phyloP scores from a whole-genome alignment of 2,888 invertebrate genomes.

The Epicampocera succincta region DNA sequence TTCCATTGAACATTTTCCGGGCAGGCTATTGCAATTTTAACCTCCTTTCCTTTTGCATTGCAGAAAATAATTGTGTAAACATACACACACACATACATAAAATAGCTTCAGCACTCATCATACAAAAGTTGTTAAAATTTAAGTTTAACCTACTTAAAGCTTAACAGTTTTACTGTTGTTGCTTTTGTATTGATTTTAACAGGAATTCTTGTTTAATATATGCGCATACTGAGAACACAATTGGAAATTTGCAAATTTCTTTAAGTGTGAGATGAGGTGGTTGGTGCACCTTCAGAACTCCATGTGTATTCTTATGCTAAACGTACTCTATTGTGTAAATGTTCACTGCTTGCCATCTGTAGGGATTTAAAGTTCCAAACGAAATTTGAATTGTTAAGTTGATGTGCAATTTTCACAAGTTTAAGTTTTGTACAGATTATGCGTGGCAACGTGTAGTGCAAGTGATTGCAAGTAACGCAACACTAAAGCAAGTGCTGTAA shows the following conservation, averaged over 20 bases:
- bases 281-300: neutral
- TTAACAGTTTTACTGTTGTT: slow-evolving; percentile 12
- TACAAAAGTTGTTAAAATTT: slow-evolving; percentile 13
- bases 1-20: too few species aligned
- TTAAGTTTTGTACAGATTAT: too few species aligned
- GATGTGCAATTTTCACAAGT: neutral
- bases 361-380: slow-evolving; percentile 6
- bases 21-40: too few species aligned
- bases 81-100: neutral
- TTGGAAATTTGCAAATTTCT: slow-evolving; percentile 17
- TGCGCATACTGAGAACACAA: slow-evolving; percentile 6
- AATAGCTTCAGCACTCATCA: slow-evolving; percentile 6
- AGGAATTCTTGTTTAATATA: neutral
- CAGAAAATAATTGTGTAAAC: slow-evolving; percentile 9
- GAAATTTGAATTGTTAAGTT: slow-evolving; percentile 12
- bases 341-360: slow-evolving; percentile 9
- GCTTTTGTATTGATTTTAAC: slow-evolving; percentile 25
- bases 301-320: too few species aligned
- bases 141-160: slow-evolving; percentile 49
- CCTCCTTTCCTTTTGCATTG: neutral
- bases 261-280: neutral
- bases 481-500: too few species aligned
- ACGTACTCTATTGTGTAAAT: neutral
- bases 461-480: too few species aligned
- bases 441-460: neutral